Evolutionary conservation across 1,140 invertebrate species (phyloP).

Genomic region (Elymnias hypermnestra): DNA sequence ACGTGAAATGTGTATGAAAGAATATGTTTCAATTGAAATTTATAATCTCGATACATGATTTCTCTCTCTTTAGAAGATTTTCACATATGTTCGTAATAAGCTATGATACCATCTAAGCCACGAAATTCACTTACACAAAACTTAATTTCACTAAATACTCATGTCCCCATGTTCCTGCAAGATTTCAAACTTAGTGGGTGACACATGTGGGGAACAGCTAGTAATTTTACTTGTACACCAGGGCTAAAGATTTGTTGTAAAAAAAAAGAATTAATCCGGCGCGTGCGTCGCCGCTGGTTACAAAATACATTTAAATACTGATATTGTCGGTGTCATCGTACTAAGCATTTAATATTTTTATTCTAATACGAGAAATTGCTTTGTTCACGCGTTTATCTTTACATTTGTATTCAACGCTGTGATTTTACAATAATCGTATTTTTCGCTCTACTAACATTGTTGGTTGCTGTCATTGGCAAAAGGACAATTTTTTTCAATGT

Average conservation of each 20-base stretch:
- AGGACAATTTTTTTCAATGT: not conserved
- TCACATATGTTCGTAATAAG: too few relatives aligned
- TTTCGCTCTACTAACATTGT: constrained; percentile 1
- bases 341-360: constrained; percentile 13
- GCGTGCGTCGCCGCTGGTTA: constrained; percentile 16
- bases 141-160: too few relatives aligned
- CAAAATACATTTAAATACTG: constrained; percentile 10
- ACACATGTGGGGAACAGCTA: too few relatives aligned
- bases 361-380: constrained; percentile 17
- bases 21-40: too few relatives aligned
- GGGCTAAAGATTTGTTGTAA: not conserved
- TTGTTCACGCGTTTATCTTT: constrained; percentile 14
- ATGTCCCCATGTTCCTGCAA: too few relatives aligned
- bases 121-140: too few relatives aligned
- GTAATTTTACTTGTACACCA: not conserved
- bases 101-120: too few relatives aligned
- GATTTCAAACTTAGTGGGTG: too few relatives aligned
- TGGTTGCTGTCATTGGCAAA: not conserved
- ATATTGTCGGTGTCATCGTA: constrained; percentile 16
- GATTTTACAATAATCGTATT: constrained; percentile 9
- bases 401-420: constrained; percentile 16
- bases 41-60: too few relatives aligned
- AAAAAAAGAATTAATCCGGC: constrained; percentile 3
- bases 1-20: too few relatives aligned
- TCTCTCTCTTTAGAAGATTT: too few relatives aligned